Base-by-base conservation (phyloP, 1,140 invertebrate genomes). In the Coptotermes formosanus region DNA sequence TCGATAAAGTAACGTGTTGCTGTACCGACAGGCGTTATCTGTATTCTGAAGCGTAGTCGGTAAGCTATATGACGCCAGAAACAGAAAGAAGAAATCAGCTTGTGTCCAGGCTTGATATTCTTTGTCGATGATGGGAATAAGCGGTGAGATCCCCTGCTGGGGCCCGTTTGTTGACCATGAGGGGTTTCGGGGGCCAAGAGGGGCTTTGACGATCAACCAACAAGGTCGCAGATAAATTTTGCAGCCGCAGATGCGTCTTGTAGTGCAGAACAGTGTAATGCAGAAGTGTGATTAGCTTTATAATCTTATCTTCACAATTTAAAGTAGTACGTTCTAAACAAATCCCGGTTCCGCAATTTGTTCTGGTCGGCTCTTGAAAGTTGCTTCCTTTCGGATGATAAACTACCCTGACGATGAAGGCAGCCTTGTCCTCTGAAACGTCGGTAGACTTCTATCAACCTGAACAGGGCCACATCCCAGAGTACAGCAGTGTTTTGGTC, bases 221-320 rank as follows among this genome's bases (percentile, higher is more conserved):
- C 64, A 75, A 75, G 64, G 64, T 75, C 64, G 64, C 25, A 75
- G 64, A 75, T 75, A 75, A 75, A 75, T 75, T 75, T 59, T 64
- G 59, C 59, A 64, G 59, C 59, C 59, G 59, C 59, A 64, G 12
- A n/a, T 75, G 11, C 25, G 1, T 30, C 64, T 25, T 75, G 64
- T 30, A 75, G 0, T 75, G 64, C 64, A n/a, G 64, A 75, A 75
- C 25, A 7, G 25, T 30, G 64, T 75, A 75, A 75, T 16, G 64
- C 64, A 75, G 64, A 75, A 75, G 55, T 38, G 38, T 38, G 4
- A 38, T 38, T 38, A 38, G 55, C 8, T 59, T 59, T 59, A 23
- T 59, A 38, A 38, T 59, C 55, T 59, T 59, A 59, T 59, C 59
- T 8, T 19, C 59, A 48, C 45, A 48, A 16, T 3, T 48, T 9